Evolutionary conservation across 2,797 vertebrate species (phyloP).

Genomic region (Pseudocheirus occidentalis): DNA sequence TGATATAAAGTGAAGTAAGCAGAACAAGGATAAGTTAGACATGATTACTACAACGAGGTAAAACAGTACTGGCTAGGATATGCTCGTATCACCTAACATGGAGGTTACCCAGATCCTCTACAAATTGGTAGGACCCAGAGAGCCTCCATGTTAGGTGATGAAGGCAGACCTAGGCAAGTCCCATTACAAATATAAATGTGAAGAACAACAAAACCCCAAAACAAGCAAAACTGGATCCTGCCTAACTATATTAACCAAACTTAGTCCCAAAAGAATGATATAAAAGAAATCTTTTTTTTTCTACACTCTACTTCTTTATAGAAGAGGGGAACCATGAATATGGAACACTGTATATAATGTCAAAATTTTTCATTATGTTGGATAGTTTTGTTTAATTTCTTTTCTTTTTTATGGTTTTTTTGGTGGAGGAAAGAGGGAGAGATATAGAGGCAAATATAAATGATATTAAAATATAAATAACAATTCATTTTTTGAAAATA

Average conservation of each 20-base stretch:
- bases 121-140: background rate
- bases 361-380: background rate
- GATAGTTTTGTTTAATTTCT: background rate
- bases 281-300: background rate
- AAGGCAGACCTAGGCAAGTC: background rate
- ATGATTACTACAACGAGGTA: background rate
- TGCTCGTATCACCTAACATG: background rate
- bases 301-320: background rate
- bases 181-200: background rate
- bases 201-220: background rate
- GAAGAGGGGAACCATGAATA: background rate
- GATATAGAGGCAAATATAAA: too few relatives aligned
- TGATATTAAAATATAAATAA: background rate
- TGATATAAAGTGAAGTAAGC: background rate
- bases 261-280: background rate
- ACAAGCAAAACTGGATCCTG: background rate
- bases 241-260: background rate
- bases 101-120: background rate
- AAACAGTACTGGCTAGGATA: background rate
- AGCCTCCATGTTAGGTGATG: background rate
- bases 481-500: too few relatives aligned
- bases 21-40: background rate
- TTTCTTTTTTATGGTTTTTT: background rate
- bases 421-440: background rate
- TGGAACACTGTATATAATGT: background rate